Conservation (phyloP, 2,888 invertebrate species). For the Trissonchulus sp. region DNA sequence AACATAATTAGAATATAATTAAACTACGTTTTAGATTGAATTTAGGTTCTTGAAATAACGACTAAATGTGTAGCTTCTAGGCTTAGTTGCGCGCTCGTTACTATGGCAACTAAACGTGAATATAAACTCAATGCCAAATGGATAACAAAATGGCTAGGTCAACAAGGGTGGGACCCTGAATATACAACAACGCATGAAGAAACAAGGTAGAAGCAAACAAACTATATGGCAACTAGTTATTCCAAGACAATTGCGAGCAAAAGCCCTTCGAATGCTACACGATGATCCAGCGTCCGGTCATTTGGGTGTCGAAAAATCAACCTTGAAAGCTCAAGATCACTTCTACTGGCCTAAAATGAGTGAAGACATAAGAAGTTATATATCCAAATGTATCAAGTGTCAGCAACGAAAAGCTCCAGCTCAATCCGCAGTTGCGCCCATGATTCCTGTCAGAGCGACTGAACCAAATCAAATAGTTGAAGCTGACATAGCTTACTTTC, state of each 20-base stretch:
- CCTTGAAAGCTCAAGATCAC: background rate
- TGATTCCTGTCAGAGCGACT: background rate
- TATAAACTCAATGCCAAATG: too few species aligned
- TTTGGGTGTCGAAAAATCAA: background rate
- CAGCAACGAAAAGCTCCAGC: background rate
- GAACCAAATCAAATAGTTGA: background rate
- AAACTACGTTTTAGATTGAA: too few species aligned
- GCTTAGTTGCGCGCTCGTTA: too few species aligned
- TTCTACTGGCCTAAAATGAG: background rate
- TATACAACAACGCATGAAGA: too few species aligned
- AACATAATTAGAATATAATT: too few species aligned
- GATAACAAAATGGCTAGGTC: too few species aligned
- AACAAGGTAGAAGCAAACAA: too few species aligned
- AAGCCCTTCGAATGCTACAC: background rate
- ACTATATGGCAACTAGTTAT: background rate
- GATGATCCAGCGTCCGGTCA: background rate
- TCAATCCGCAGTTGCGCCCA: background rate
- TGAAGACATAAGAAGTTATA: background rate
- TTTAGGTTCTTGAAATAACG: too few species aligned
- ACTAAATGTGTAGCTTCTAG: too few species aligned
- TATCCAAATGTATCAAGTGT: background rate
- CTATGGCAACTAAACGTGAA: too few species aligned
- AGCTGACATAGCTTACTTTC: background rate
- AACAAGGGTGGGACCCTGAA: too few species aligned
- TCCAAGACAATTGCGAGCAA: background rate